phyloP scores from a whole-genome alignment of 2,797 vertebrate genomes.

The Aeoliscus strigatus region DNA sequence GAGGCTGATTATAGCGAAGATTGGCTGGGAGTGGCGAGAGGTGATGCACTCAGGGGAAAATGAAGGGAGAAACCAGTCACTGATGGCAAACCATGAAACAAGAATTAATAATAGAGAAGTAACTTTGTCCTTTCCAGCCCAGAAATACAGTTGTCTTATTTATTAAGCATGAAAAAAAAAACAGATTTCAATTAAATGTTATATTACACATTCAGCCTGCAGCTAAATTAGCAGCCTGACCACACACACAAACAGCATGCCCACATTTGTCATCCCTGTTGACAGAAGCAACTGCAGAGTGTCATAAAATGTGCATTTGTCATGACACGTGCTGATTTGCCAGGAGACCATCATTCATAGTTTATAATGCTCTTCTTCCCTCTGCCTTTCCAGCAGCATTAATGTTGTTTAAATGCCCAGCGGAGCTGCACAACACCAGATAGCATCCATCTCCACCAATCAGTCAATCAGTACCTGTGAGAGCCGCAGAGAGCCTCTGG shows the following conservation, averaged over 20 bases:
- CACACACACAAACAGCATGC: constrained; percentile 30
- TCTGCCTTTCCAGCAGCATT: constrained; percentile 53
- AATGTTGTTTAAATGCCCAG: constrained; percentile 68
- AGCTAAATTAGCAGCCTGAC: too few relatives aligned
- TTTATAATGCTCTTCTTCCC: constrained; percentile 53
- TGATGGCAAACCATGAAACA: too few relatives aligned
- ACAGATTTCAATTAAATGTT: too few relatives aligned
- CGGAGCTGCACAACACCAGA: constrained; percentile 58
- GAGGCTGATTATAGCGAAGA: too few relatives aligned
- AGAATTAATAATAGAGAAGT: too few relatives aligned
- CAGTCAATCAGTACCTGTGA: constrained; percentile 63
- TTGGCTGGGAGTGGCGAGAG: too few relatives aligned
- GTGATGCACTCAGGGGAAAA: too few relatives aligned
- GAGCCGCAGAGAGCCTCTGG: constrained; percentile 51
- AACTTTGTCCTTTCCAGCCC: too few relatives aligned
- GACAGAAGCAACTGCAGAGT: constrained; percentile 56
- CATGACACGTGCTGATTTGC: constrained; percentile 58
- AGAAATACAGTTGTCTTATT: too few relatives aligned
- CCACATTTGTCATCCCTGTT: constrained; percentile 47
- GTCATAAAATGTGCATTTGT: constrained; percentile 67
- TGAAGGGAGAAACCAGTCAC: too few relatives aligned
- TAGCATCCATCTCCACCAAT: constrained; percentile 73
- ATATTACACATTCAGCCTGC: too few relatives aligned
- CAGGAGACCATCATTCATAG: constrained; percentile 67
- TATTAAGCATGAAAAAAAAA: too few relatives aligned